Percentiles rank a stretch among this genome's conserved stretches.
Conservation (phyloP, 2,113 vertebrate species). For the Pipa parva region DNA sequence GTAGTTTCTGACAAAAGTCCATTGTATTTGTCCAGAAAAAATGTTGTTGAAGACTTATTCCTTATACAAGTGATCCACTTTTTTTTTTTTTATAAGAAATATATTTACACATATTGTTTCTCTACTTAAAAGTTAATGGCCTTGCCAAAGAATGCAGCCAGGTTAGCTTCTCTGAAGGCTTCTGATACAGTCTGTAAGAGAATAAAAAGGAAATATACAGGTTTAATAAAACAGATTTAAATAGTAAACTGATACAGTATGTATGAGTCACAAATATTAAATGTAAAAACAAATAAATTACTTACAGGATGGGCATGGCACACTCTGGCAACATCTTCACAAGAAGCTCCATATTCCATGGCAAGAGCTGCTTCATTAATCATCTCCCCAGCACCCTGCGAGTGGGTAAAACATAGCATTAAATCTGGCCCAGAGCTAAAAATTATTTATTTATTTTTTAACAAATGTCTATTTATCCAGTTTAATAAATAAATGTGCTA, state of each 20-base stretch:
- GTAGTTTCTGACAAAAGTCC: constrained; percentile 49
- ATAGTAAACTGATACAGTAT: not conserved
- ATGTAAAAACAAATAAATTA: constrained; percentile 8
- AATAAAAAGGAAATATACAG: constrained; percentile 31
- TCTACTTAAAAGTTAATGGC: constrained; percentile 89
- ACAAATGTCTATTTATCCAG: too few relatives aligned
- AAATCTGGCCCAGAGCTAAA: not conserved
- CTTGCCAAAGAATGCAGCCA: constrained; percentile 95
- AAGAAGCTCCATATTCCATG: constrained; percentile 96
- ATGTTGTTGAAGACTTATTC: constrained; percentile 47
- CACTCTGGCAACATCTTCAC: constrained; percentile 92
- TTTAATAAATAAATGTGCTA: too few relatives aligned
- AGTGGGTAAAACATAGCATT: constrained; percentile 26
- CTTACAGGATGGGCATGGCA: constrained; percentile 96
- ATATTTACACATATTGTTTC: constrained; percentile 45
- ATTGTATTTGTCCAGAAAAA: constrained; percentile 53
- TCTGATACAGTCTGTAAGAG: constrained; percentile 89
- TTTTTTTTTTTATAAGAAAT: constrained; percentile 46
- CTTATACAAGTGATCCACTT: constrained; percentile 47
- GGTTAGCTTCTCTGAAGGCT: constrained; percentile 97
- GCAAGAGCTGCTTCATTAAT: constrained; percentile 94
- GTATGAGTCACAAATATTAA: too few relatives aligned
- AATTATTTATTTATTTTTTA: too few relatives aligned
- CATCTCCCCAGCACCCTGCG: constrained; percentile 93
- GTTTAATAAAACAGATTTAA: not conserved